Evolutionary conservation across 2,797 vertebrate species (phyloP).

Genomic region (Fundulus diaphanus): DNA sequence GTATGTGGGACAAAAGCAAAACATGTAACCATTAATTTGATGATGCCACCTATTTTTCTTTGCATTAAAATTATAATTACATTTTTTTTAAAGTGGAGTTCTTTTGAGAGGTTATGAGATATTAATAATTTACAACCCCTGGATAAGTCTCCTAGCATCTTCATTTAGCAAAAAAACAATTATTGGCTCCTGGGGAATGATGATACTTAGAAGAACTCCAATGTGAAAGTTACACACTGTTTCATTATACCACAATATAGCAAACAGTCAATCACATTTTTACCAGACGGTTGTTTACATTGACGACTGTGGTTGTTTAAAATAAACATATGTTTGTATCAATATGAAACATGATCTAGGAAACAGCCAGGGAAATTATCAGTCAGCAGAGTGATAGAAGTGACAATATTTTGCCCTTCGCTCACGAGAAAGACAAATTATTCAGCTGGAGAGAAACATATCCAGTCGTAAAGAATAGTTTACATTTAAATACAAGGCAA

Average conservation of each 20-base stretch:
- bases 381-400: neutral
- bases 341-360: neutral
- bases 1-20: neutral
- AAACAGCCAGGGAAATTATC: neutral
- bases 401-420: no score
- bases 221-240: neutral
- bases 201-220: neutral
- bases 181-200: neutral
- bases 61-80: neutral
- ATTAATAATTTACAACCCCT: constrained; percentile 1
- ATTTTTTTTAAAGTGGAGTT: neutral
- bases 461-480: no score
- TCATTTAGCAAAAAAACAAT: constrained; percentile 1
- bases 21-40: constrained; percentile 3
- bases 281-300: neutral
- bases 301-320: neutral
- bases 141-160: neutral
- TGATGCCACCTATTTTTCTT: neutral
- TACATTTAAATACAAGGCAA: no score
- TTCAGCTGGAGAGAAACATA: no score
- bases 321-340: neutral
- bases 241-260: neutral
- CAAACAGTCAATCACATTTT: neutral
- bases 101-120: neutral
- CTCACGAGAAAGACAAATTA: no score